A percentile compares a stretch with the other conserved stretches of the same genome.
Conservation (phyloP, 2,888 invertebrate genomes). For the Cremastinae sp. region DNA sequence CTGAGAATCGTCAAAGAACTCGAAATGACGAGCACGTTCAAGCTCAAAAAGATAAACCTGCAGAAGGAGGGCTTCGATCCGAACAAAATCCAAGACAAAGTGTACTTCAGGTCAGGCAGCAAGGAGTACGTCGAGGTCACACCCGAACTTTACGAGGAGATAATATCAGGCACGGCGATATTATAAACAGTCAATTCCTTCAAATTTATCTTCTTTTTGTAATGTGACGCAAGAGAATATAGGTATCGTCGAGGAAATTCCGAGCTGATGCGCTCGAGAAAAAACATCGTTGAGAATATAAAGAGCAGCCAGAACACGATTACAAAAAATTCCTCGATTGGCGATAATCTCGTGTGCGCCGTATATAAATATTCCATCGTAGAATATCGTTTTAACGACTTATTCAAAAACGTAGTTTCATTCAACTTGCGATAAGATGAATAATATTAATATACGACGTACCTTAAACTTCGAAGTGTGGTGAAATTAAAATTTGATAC, state of each 20-base stretch:
- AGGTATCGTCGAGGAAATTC: slow-evolving; percentile 35
- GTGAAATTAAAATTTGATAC: neutral
- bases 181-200: slow-evolving; percentile 68
- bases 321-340: slow-evolving; percentile 40
- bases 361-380: slow-evolving; percentile 49
- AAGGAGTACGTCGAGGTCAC: slow-evolving; percentile 85
- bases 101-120: slow-evolving; percentile 81
- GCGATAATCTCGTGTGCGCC: slow-evolving; percentile 34
- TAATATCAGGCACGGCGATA: slow-evolving; percentile 80
- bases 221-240: slow-evolving; percentile 16
- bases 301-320: too few species aligned
- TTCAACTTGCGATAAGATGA: slow-evolving; percentile 58
- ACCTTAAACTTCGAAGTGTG: slow-evolving; percentile 37
- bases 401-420: slow-evolving; percentile 9
- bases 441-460: slow-evolving; percentile 1
- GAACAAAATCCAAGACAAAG: slow-evolving; percentile 81
- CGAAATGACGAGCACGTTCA: slow-evolving; percentile 86
- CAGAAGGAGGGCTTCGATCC: slow-evolving; percentile 85
- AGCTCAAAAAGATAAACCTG: slow-evolving; percentile 85
- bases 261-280: too few species aligned
- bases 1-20: slow-evolving; percentile 83
- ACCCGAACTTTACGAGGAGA: slow-evolving; percentile 81
- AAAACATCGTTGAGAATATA: too few species aligned
- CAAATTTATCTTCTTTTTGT: neutral
- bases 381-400: slow-evolving; percentile 1